A percentile compares a stretch with the other conserved stretches of the same genome.
Conservation (phyloP, 2,797 vertebrate species). For the Sebastes goodei region DNA sequence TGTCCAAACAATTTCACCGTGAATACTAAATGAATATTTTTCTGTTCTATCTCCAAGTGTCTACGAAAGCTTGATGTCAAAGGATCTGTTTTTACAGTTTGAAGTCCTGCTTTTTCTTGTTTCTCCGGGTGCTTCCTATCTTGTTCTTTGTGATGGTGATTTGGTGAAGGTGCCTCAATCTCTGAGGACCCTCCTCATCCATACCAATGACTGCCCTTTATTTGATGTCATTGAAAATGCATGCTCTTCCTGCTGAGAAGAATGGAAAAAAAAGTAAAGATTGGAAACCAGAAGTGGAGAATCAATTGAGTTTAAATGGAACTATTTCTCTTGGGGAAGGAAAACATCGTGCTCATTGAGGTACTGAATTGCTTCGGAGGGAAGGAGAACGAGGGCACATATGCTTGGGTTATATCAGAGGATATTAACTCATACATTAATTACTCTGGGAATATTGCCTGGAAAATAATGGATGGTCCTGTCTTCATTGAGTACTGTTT, state of each 20-base stretch:
- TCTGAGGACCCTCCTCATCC: constrained; percentile 69
- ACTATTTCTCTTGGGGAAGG: constrained; percentile 75
- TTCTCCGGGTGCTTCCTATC: constrained; percentile 49
- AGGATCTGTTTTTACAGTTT: constrained; percentile 58
- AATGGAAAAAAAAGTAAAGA: constrained; percentile 67
- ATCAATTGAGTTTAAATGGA: constrained; percentile 84
- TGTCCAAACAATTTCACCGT: constrained; percentile 40
- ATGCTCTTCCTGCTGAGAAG: constrained; percentile 60
- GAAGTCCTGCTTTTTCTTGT: constrained; percentile 36
- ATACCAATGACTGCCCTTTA: constrained; percentile 80
- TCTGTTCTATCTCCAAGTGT: constrained; percentile 41
- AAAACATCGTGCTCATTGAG: constrained; percentile 76
- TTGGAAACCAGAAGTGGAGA: constrained; percentile 67
- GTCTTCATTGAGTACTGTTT: constrained; percentile 23
- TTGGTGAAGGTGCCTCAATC: constrained; percentile 68
- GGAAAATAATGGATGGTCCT: constrained; percentile 44
- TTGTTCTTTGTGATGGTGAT: constrained; percentile 52
- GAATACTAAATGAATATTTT: constrained; percentile 51
- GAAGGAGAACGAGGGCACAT: constrained; percentile 38
- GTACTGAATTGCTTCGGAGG: constrained; percentile 72
- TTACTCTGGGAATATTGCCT: constrained; percentile 58
- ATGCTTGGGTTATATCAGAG: constrained; percentile 59
- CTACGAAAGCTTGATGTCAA: constrained; percentile 54
- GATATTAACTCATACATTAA: constrained; percentile 74
- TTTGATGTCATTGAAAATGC: constrained; percentile 81